Evolutionary conservation across 2,888 invertebrate species (phyloP), one percentile per base, ranked within the genome.

Genomic region (Leptinotarsa rubiginosa): DNA sequence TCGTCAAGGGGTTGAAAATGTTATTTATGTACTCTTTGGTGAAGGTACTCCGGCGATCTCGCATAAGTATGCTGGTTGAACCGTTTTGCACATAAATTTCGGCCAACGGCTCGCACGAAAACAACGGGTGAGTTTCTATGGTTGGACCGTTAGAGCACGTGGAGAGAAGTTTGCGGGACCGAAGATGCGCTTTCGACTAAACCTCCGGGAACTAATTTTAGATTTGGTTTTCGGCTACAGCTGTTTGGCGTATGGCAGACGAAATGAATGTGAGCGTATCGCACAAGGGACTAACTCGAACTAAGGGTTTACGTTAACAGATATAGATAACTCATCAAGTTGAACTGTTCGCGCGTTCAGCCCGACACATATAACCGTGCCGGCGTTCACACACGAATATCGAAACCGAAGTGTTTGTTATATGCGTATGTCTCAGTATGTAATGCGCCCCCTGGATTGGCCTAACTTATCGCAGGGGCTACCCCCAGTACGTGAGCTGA

Each of bases 1-100:
- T 89, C 86, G 82, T 87, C 78, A 87, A 81, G 71, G 87, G 87
- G 81, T 87, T 87, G 78, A 87, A 87, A 78, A 87, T 86, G 79
- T 86, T 87, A 82, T 86, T 87, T 84, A 87, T 87, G 82, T 87
- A 87, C 81, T 87, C 87, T 85, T 87, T 87, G 83, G 87, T 87
- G 81, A 87, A 87, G 84, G 86, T 87, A 80, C 85, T 87, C 86
- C 87, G 82, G 78, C 87, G 86, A 87, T 87, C 87, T 87, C 87
- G 87, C 87, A 87, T 87, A 87, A 83, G 87, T 87, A 85, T 83
- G 84, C 86, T 84, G 86, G 84, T 84, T 77, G 79, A 72, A 74
- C 78, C 82, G 79, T 81, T 81, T 83, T 78, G 81, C 80, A 84
- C 85, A 85, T 85, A 84, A 85, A 84, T 81, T 81, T 81, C 79